Conservation (phyloP, 2,888 invertebrate species). For the Anoncus sp. region DNA sequence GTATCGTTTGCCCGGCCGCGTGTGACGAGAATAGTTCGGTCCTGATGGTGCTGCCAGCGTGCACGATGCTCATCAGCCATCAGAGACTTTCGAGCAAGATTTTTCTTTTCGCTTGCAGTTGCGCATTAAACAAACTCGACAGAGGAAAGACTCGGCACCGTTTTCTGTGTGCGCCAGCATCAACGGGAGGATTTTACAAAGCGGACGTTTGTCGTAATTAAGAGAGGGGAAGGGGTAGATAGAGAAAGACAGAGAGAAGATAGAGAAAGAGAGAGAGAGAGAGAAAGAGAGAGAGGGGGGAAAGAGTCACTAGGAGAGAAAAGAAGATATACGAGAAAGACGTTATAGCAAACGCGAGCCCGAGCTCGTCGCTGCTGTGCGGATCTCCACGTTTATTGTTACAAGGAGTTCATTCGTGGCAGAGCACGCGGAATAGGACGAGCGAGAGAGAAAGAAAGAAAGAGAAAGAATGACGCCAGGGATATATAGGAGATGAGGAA, state of each 20-base stretch:
- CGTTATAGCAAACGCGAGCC: slow-evolving; percentile 53
- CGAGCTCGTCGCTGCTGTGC: slow-evolving; percentile 48
- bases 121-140: slow-evolving; percentile 59
- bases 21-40: slow-evolving; percentile 59
- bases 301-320: slow-evolving; percentile 40
- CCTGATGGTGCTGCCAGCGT: slow-evolving; percentile 18
- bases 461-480: slow-evolving; percentile 15
- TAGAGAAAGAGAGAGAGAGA: slow-evolving; percentile 36
- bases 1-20: slow-evolving; percentile 36
- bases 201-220: slow-evolving; percentile 62
- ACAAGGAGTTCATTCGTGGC: slow-evolving; percentile 72
- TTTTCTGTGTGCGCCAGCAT: slow-evolving; percentile 42
- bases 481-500: slow-evolving; percentile 25
- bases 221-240: slow-evolving; percentile 43
- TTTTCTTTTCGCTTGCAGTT: slow-evolving; percentile 46
- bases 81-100: slow-evolving; percentile 41
- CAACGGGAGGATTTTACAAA: slow-evolving; percentile 53
- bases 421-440: slow-evolving; percentile 46
- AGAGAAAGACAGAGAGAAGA: no score
- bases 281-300: slow-evolving; percentile 36
- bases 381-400: slow-evolving; percentile 74
- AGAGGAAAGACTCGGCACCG: slow-evolving; percentile 52
- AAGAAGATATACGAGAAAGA: slow-evolving; percentile 55
- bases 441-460: slow-evolving; percentile 41
- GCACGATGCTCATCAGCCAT: slow-evolving; percentile 42